Percentiles rank a stretch among this genome's conserved stretches.
phyloP scores from a whole-genome alignment of 92 coral and sea anemone species.

The Porites divaricata region DNA sequence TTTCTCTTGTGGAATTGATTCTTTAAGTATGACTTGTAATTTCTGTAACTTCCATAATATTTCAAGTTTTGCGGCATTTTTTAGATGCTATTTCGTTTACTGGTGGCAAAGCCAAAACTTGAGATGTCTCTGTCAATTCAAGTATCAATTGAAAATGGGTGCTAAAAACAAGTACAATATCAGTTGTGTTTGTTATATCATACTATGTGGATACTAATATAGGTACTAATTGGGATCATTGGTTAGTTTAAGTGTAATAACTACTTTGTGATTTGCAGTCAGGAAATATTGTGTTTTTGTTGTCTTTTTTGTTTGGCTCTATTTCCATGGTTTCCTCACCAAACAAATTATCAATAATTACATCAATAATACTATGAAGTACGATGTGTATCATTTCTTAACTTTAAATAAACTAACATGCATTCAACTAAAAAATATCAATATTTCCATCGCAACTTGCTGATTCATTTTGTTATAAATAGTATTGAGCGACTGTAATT shows the following conservation, averaged over 20 bases:
- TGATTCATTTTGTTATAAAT: slow-evolving; percentile 1
- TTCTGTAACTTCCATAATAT: not conserved
- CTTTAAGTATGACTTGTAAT: not conserved
- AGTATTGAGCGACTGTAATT: not conserved
- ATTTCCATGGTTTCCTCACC: slow-evolving; percentile 23
- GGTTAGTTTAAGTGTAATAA: not conserved
- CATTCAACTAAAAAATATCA: not conserved
- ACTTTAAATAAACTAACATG: not conserved
- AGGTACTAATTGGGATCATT: not conserved
- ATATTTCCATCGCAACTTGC: not conserved
- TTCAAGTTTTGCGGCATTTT: not conserved
- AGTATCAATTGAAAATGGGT: not conserved
- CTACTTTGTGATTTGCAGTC: not conserved
- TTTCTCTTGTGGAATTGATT: too few relatives aligned
- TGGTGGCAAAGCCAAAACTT: not conserved
- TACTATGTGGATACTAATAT: not conserved
- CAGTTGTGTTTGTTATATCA: not conserved
- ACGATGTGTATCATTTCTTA: not conserved
- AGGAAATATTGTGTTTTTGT: not conserved
- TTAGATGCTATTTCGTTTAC: too few relatives aligned
- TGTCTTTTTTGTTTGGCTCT: slow-evolving; percentile 5
- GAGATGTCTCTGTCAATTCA: not conserved
- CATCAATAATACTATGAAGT: not conserved
- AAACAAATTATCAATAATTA: slow-evolving; percentile 19
- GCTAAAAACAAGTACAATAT: slow-evolving; percentile 5